Evolutionary conservation across 2,113 vertebrate genomes (phyloP).

Genomic region (Terrapene triunguis): DNA sequence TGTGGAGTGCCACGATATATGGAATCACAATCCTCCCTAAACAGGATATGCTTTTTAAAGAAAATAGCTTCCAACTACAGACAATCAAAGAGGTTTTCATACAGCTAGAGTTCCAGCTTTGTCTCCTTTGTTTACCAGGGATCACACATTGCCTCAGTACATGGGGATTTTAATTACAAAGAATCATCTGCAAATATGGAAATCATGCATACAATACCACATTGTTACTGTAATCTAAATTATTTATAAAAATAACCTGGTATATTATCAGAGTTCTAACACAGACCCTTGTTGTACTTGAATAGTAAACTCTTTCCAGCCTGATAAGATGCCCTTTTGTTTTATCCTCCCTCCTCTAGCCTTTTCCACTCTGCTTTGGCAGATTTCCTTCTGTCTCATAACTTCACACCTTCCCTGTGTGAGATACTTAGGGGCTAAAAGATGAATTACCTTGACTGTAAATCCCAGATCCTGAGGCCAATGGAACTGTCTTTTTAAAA

Average conservation of each 20-base stretch:
- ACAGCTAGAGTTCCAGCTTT: neutral
- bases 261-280: neutral
- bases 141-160: neutral
- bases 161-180: neutral
- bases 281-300: neutral
- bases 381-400: neutral
- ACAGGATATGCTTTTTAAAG: accelerated
- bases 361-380: neutral
- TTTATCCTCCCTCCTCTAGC: neutral
- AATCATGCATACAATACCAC: constrained; percentile 8
- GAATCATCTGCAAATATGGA: constrained; percentile 38
- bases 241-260: constrained; percentile 47
- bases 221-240: constrained; percentile 12
- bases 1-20: neutral
- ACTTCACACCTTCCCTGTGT: neutral
- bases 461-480: neutral
- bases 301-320: neutral
- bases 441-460: neutral
- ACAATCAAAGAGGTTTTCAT: too few relatives aligned
- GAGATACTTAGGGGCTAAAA: neutral
- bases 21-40: neutral
- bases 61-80: neutral
- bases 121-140: neutral
- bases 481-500: neutral
- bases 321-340: constrained; percentile 21